Conservation (phyloP, 2,888 invertebrate genomes). For the Melinaea menophilus region DNA sequence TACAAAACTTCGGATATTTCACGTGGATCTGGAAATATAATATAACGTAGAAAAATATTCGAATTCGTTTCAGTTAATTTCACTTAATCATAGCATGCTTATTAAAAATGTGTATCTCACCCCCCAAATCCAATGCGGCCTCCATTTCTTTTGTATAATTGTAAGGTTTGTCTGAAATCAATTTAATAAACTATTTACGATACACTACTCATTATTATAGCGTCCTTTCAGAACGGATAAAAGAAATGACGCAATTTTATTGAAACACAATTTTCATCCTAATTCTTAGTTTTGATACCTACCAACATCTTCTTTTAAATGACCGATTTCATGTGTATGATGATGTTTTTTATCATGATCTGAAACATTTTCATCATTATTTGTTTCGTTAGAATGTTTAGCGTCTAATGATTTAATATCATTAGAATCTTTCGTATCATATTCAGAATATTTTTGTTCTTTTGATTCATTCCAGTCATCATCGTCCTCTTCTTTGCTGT, state of each 20-base stretch:
- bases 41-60: too few species aligned
- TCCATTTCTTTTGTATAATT: slow-evolving; percentile 1
- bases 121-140: background rate
- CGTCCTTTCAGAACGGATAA: background rate
- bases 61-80: too few species aligned
- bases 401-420: background rate
- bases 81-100: too few species aligned
- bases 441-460: slow-evolving; percentile 2
- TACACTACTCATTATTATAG: background rate
- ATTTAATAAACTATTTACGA: background rate
- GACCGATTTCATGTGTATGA: background rate
- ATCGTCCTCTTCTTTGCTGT: background rate
- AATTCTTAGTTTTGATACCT: too few species aligned
- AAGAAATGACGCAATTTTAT: too few species aligned
- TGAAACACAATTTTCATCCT: too few species aligned
- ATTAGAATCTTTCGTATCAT: background rate
- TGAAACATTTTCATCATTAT: background rate
- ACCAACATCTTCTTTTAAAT: too few species aligned
- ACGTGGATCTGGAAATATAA: slow-evolving; percentile 15
- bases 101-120: background rate
- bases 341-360: background rate
- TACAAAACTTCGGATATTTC: slow-evolving; percentile 13
- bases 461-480: background rate
- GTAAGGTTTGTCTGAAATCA: background rate
- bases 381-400: background rate